Evolutionary conservation across 2,797 vertebrate genomes (phyloP), one percentile per base, ranked within the genome.

Genomic region (Trematomus bernacchii): DNA sequence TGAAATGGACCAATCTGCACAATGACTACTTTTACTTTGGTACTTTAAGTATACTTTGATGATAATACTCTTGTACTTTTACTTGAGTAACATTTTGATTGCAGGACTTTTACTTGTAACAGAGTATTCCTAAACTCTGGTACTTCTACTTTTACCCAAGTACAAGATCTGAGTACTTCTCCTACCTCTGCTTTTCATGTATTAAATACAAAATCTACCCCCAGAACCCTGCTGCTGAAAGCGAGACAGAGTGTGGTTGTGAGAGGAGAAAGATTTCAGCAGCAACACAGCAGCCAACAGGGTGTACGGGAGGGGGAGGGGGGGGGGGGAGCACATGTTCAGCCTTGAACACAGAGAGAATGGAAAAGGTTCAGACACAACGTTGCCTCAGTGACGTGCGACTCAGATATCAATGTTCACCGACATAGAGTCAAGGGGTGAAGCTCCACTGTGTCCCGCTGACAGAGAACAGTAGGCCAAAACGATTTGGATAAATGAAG

Each of bases 321-420:
- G n/a, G n/a, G 71, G 9, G 2, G 40, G 21, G 1, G 40, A 0
- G 4, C 12, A 74, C 64, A n/a, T 51, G 74, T 55, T 64, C 79
- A 91, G 88, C 86, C 83, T 93, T 88, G 87, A 85, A 83, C 90
- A 87, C 74, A 27, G 68, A 73, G 57, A 84, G 89, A 95, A 89
- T 95, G 86, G 65, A 63, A 15, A 0, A 72, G 64, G 40, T 90
- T 79, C 91, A 96, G 95, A 96, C 93, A 95, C 69, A 96, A 96
- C 88, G 87, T 81, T 85, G 85, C 73, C 85, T 82, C 40, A 30
- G 84, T 88, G 91, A 91, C 77, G 66, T 58, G 61, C 72, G 73
- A 79, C 73, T 65, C 19, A 77, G 81, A 91, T 87, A 88, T 87
- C 84, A 92, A 89, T 82, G 87, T 76, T 84, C 3, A 1, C 46